Evolutionary conservation across 2,113 vertebrate species (phyloP).

Genomic region (Hippocampus comes): DNA sequence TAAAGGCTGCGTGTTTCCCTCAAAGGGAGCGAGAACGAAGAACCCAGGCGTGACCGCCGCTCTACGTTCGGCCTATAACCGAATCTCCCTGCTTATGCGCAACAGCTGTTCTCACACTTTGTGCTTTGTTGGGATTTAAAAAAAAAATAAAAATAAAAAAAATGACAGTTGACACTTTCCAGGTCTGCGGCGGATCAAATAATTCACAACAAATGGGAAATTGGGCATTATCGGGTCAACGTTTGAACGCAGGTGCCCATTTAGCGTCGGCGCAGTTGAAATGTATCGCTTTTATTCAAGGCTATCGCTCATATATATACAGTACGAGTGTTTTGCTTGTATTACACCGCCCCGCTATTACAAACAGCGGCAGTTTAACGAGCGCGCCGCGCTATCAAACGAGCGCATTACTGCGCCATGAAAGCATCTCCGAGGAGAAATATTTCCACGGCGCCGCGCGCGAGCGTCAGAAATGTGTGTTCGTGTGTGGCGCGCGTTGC

Average conservation of each 20-base stretch:
- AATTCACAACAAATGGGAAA: conserved; percentile 46
- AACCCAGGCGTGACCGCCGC: not conserved
- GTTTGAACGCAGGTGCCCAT: conserved; percentile 7
- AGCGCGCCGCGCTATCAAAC: conserved; percentile 26
- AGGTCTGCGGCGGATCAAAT: conserved; percentile 53
- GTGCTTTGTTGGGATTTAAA: conserved; percentile 29
- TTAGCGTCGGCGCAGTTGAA: not conserved
- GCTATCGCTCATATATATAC: not conserved
- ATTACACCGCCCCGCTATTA: conserved; percentile 14
- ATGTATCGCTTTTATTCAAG: not conserved
- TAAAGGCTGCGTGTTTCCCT: conserved; percentile 10
- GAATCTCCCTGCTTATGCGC: conserved; percentile 23
- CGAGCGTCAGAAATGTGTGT: conserved; percentile 21
- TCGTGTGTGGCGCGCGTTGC: conserved; percentile 31
- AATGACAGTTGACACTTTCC: conserved; percentile 44
- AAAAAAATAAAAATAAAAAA: conserved; percentile 23
- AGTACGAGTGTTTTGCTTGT: conserved; percentile 21
- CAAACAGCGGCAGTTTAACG: conserved; percentile 31
- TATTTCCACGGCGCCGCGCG: conserved; percentile 37
- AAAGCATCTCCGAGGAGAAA: conserved; percentile 52
- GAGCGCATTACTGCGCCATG: conserved; percentile 35
- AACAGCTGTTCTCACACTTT: conserved; percentile 50
- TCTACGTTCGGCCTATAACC: not conserved
- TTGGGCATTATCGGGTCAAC: conserved; percentile 31
- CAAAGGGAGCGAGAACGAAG: not conserved